Evolutionary conservation across 1,140 invertebrate species (phyloP).

Genomic region (Zaprionus ghesquierei): DNA sequence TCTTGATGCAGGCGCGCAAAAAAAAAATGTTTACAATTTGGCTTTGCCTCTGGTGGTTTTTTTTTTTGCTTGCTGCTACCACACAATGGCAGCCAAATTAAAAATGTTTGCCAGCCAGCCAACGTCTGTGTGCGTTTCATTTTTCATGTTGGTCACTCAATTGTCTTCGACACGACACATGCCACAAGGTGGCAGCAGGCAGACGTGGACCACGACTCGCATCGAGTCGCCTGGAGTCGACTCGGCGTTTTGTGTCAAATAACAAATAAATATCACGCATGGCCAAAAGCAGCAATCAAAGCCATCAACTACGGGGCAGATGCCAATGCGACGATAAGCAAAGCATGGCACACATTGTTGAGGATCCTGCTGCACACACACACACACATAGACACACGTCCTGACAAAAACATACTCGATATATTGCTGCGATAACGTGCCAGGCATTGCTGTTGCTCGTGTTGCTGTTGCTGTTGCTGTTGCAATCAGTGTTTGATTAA

Average conservation of each 20-base stretch:
- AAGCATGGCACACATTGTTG: constrained; percentile 50
- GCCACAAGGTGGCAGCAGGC: constrained; percentile 59
- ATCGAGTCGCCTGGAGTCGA: constrained; percentile 24
- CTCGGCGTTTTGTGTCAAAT: constrained; percentile 75
- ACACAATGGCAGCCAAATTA: constrained; percentile 71
- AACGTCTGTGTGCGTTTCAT: constrained; percentile 53
- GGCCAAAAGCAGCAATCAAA: constrained; percentile 79
- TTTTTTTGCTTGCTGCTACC: constrained; percentile 13
- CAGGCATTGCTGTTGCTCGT: constrained; percentile 41
- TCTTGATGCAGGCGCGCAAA: constrained; percentile 77
- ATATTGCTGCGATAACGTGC: constrained; percentile 53
- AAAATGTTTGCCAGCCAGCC: constrained; percentile 54
- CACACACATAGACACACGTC: constrained; percentile 7
- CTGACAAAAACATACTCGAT: constrained; percentile 52
- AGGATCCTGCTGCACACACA: constrained; percentile 26
- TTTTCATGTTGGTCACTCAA: constrained; percentile 79
- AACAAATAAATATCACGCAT: constrained; percentile 82
- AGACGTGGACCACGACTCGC: not conserved
- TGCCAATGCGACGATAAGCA: constrained; percentile 63
- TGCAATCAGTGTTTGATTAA: constrained; percentile 69
- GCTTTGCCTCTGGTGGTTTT: constrained; percentile 25
- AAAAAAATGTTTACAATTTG: constrained; percentile 80
- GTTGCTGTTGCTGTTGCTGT: constrained; percentile 24
- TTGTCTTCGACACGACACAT: constrained; percentile 62
- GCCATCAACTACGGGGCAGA: constrained; percentile 66